Conservation (phyloP, 2,113 vertebrate species). For the Cyanocitta stelleri region DNA sequence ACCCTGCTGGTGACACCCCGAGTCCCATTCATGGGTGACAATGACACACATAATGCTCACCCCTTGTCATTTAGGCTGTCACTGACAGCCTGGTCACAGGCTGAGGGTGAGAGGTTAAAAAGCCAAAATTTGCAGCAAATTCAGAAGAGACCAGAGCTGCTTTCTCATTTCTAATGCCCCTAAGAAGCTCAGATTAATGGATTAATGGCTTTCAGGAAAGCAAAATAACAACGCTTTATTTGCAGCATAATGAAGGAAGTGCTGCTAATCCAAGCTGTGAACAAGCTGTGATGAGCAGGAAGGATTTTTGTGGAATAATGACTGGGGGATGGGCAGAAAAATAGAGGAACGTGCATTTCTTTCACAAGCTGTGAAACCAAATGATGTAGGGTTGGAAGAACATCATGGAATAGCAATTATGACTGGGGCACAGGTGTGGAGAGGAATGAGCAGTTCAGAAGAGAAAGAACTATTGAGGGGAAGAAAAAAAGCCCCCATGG, state of each 20-base stretch:
- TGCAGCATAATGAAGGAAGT: neutral
- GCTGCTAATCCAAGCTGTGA: slow-evolving; percentile 1
- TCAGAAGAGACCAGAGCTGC: neutral
- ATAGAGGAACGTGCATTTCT: neutral
- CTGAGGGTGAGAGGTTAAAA: neutral
- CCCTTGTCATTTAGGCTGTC: neutral
- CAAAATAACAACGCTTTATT: neutral
- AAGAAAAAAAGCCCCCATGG: neutral
- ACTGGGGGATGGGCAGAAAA: neutral
- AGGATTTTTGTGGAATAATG: neutral
- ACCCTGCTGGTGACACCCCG: neutral
- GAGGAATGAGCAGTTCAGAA: neutral
- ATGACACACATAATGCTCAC: fast-evolving
- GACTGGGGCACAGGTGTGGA: neutral
- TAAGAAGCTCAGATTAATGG: slow-evolving; percentile 20
- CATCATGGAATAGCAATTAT: neutral
- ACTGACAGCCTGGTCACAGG: neutral
- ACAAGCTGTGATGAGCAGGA: neutral
- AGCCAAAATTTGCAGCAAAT: neutral
- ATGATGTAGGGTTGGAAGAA: neutral
- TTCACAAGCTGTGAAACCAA: neutral
- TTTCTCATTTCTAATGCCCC: neutral
- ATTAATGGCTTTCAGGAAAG: slow-evolving; percentile 12
- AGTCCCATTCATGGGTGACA: neutral
- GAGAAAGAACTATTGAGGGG: neutral